phyloP scores from a whole-genome alignment of 2,797 vertebrate species.

The Mormyrops attenuatus region DNA sequence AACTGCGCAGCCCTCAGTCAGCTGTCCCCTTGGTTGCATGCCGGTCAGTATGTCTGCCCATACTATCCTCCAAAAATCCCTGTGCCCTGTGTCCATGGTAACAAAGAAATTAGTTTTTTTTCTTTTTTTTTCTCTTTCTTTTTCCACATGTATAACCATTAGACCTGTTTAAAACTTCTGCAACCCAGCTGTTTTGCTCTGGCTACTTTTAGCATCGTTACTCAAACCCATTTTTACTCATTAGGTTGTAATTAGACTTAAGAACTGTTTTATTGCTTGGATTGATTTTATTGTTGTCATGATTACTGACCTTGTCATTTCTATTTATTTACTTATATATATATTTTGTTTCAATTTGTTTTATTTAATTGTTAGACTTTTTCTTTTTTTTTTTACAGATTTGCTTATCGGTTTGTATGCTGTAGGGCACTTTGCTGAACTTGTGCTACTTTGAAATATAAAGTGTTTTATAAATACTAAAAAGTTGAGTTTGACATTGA shows the following conservation, averaged over 20 bases:
- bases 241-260: neutral
- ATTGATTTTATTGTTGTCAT: neutral
- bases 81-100: neutral
- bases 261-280: neutral
- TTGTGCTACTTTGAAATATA: neutral
- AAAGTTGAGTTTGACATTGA: neutral
- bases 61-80: neutral
- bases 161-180: neutral
- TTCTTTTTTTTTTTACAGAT: neutral
- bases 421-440: neutral
- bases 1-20: constrained; percentile 73
- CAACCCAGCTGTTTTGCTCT: neutral
- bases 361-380: neutral
- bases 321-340: neutral
- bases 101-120: neutral
- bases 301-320: neutral
- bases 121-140: too few relatives aligned
- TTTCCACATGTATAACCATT: neutral
- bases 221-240: neutral
- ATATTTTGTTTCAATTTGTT: neutral
- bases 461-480: neutral
- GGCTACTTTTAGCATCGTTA: neutral
- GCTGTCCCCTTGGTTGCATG: constrained; percentile 83
- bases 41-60: constrained; percentile 58
- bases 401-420: neutral